A percentile compares a stretch with the other conserved stretches of the same genome.
These are phyloP conservation scores for Neostethus bicornis DNA, from an alignment of 2,797 vertebrate species.

Conservation along the genomic window DNA sequence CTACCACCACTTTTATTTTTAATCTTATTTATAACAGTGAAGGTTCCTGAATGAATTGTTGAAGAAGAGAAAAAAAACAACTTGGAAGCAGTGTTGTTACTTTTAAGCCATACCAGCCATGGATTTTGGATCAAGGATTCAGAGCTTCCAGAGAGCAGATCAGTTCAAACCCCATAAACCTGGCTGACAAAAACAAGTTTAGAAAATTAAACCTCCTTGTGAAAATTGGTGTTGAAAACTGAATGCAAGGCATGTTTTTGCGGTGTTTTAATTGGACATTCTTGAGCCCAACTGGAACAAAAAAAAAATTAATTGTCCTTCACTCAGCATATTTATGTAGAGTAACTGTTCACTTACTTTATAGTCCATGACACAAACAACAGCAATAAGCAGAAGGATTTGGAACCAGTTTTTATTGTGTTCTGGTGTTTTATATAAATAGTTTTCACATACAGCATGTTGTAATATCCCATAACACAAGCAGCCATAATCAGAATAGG, in stretches of 20 bases:
- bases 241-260: slow-evolving; percentile 22
- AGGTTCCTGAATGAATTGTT: no score
- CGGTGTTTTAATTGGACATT: slow-evolving; percentile 29
- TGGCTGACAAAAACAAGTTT: slow-evolving; percentile 35
- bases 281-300: slow-evolving; percentile 16
- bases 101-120: slow-evolving; percentile 21
- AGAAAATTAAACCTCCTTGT: slow-evolving; percentile 26
- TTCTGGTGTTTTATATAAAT: slow-evolving; percentile 64
- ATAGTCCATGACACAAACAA: slow-evolving; percentile 53
- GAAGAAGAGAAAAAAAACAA: slow-evolving; percentile 1
- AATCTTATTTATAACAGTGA: slow-evolving; percentile 28
- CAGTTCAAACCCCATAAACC: slow-evolving; percentile 47
- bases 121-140: slow-evolving; percentile 23
- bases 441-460: slow-evolving; percentile 47
- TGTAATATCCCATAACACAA: slow-evolving; percentile 60
- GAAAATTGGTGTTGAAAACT: slow-evolving; percentile 18
- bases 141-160: slow-evolving; percentile 35
- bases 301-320: slow-evolving; percentile 24
- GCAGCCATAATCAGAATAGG: slow-evolving; percentile 45
- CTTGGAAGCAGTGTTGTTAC: slow-evolving; percentile 36
- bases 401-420: slow-evolving; percentile 43
- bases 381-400: slow-evolving; percentile 20
- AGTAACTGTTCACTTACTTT: slow-evolving; percentile 56
- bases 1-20: slow-evolving; percentile 1
- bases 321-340: slow-evolving; percentile 28